Evolutionary conservation across 2,797 vertebrate species (phyloP), one percentile per base, ranked within the genome.

Genomic region (Coracias cyanogaster): DNA sequence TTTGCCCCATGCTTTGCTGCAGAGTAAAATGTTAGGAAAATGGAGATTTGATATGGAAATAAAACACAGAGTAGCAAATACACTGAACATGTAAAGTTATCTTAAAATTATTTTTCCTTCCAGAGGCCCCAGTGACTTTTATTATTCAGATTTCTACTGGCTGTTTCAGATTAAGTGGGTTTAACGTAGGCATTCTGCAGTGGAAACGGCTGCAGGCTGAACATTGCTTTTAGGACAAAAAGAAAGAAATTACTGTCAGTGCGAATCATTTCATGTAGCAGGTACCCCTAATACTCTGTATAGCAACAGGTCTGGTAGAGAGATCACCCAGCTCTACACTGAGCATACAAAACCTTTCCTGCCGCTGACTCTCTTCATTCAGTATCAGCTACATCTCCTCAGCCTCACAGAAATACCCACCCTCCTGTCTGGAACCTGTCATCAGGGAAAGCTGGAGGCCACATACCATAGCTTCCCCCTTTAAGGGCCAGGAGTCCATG

Each of bases 91-190:
- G 20, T 48, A 26, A 94, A 88, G 52, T 74, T 46, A 54, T 46
- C 14, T 39, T 62, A 28, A 70, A 82, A 43, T 33, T 64, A 29
- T 26, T 86, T 86, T 82, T 74, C 25, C 25, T 91, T 85, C 62
- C 39, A 62, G 66, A 86, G 55, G 25, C 18, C 35, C 17, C 14
- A 49, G 0, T 26, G 4, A 72, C 28, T 85, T 69, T 49, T 29
- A 46, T 33, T 62, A 72, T 49, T 91, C 43, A 73, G 19, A 86
- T 55, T 90, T 94, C 79, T 65, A 62, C 39, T 16, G 16, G 10
- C 76, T 86, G 28, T 52, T 96, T 78, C 51, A 78, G 69, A 88
- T 66, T 41, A 89, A 86, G 25, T 37, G 58, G 58, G 20, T 83
- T 82, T 86, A 88, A 62, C 0, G 0, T 19, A 80, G 29, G 24